Evolutionary conservation across 2,888 invertebrate species (phyloP).

Genomic region (Teleogryllus oceanicus): DNA sequence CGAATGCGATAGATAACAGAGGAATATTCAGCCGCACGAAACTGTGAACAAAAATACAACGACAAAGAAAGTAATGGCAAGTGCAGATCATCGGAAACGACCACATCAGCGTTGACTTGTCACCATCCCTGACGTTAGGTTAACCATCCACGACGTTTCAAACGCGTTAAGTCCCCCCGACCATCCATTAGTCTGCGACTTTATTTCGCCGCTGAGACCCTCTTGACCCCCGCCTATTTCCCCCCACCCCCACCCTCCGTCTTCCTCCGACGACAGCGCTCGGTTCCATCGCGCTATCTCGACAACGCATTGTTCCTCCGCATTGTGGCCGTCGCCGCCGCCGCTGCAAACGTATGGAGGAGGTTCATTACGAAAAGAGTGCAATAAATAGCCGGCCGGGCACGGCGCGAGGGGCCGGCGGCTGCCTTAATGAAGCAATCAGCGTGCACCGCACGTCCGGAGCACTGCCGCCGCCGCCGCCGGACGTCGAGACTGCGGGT

Average conservation of each 20-base stretch:
- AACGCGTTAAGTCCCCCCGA: background rate
- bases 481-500: background rate
- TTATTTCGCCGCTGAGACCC: background rate
- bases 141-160: too few species aligned
- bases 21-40: too few species aligned
- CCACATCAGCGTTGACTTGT: too few species aligned
- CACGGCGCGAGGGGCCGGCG: background rate
- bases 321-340: background rate
- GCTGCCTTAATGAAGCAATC: slow-evolving; percentile 1
- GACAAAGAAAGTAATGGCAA: too few species aligned
- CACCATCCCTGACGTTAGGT: too few species aligned
- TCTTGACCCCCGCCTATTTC: background rate
- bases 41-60: too few species aligned
- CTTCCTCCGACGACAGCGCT: too few species aligned
- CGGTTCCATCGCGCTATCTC: too few species aligned
- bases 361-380: slow-evolving; percentile 18
- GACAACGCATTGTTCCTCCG: background rate
- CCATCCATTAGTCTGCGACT: background rate
- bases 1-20: too few species aligned
- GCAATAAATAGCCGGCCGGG: background rate
- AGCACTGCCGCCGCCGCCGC: background rate
- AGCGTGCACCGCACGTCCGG: slow-evolving; percentile 2
- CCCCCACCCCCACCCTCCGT: background rate
- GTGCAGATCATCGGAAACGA: too few species aligned
- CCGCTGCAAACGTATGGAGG: slow-evolving; percentile 6